Conservation (phyloP, 2,113 vertebrate species). For the Sceloporus tristichus region DNA sequence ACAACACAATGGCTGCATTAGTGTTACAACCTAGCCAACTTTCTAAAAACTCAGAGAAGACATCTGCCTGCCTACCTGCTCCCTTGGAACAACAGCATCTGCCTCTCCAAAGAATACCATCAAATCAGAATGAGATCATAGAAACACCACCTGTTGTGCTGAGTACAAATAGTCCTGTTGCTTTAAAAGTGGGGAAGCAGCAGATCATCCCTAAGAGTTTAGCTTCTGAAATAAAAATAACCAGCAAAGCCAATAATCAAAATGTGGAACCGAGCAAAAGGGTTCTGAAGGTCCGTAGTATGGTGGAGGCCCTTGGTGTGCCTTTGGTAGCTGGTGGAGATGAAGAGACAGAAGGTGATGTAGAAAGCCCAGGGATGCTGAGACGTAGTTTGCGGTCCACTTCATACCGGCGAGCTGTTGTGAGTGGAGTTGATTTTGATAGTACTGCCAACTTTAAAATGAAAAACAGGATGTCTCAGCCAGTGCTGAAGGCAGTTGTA, state of each 20-base stretch:
- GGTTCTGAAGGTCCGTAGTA: constrained; percentile 82
- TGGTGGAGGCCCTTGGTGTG: constrained; percentile 84
- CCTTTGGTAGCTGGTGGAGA: constrained; percentile 69
- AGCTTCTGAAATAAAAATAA: constrained; percentile 78
- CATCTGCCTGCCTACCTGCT: constrained; percentile 20
- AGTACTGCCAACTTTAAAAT: constrained; percentile 71
- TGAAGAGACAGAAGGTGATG: constrained; percentile 75
- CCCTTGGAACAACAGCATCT: constrained; percentile 69
- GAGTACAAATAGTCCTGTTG: constrained; percentile 88
- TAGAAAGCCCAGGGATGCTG: constrained; percentile 80
- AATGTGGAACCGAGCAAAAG: constrained; percentile 75
- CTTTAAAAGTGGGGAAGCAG: constrained; percentile 89
- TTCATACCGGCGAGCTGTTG: constrained; percentile 93
- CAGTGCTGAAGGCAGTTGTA: constrained; percentile 76
- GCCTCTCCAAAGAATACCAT: constrained; percentile 59
- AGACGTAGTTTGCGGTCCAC: constrained; percentile 89
- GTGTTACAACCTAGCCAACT: constrained; percentile 46
- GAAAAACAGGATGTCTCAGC: constrained; percentile 82
- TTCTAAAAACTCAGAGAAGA: constrained; percentile 62
- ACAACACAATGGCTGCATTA: neutral
- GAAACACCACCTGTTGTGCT: constrained; percentile 77
- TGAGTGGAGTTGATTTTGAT: constrained; percentile 87
- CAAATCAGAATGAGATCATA: constrained; percentile 56
- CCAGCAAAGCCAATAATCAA: constrained; percentile 56
- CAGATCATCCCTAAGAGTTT: constrained; percentile 91